These are phyloP conservation scores for Lineus longissimus DNA, from an alignment of 1,140 invertebrate species.

Conservation along the genomic window DNA sequence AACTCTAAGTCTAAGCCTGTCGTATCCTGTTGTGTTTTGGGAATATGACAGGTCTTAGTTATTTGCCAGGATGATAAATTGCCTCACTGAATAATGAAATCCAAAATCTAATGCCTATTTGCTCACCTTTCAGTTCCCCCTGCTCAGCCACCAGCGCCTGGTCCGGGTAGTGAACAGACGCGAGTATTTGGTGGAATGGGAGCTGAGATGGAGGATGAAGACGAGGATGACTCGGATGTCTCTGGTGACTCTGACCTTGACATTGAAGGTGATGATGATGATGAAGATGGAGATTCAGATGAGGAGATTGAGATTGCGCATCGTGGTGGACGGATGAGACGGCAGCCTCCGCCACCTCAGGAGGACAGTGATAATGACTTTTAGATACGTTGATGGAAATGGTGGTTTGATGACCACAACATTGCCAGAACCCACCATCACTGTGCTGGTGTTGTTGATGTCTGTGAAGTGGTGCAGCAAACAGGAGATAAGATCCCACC, in stretches of 20 bases:
- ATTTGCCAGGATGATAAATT: background rate
- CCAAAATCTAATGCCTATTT: too few species aligned
- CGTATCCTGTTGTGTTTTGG: background rate
- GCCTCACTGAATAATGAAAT: background rate
- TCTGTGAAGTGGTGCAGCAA: too few species aligned
- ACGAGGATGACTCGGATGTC: conserved; percentile 14
- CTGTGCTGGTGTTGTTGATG: too few species aligned
- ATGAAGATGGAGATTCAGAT: conserved; percentile 28
- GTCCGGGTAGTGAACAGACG: background rate
- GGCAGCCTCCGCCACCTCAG: conserved; percentile 9
- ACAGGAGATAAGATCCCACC: too few species aligned
- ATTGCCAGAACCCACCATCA: too few species aligned
- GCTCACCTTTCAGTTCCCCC: conserved; percentile 13
- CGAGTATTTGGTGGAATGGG: conserved; percentile 1
- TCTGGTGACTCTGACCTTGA: conserved; percentile 40
- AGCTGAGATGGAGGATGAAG: conserved; percentile 10
- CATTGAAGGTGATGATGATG: conserved; percentile 39
- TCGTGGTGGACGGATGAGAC: background rate
- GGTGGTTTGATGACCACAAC: too few species aligned
- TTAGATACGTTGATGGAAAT: conserved; percentile 19
- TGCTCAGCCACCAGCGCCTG: too few species aligned
- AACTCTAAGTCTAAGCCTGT: background rate
- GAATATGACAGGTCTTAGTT: background rate
- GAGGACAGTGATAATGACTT: conserved; percentile 48
- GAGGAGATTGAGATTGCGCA: conserved; percentile 15